phyloP scores from a whole-genome alignment of 2,888 invertebrate species.

The Entomobrya multifasciata region DNA sequence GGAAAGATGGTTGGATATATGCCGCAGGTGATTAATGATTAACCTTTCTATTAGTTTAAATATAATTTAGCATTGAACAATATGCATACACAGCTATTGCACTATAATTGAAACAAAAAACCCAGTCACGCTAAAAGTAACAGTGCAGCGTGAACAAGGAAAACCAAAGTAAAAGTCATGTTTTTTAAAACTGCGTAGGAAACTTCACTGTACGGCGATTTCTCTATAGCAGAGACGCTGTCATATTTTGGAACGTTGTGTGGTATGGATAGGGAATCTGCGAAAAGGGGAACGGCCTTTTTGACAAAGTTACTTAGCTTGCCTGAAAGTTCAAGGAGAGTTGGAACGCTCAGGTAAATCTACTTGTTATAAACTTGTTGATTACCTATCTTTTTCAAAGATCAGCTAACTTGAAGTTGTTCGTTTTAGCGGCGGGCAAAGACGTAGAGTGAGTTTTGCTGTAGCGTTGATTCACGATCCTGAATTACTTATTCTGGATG shows the following conservation, averaged over 20 bases:
- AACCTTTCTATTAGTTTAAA: background rate
- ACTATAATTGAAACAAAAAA: no score
- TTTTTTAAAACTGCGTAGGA: conserved; percentile 88
- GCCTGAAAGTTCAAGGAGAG: conserved; percentile 91
- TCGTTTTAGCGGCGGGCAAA: conserved; percentile 43
- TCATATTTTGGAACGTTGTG: conserved; percentile 98
- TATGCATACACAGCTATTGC: no score
- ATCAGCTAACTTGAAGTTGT: no score
- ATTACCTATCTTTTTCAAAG: no score
- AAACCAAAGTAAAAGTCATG: no score
- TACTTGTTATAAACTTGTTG: background rate
- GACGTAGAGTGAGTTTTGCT: conserved; percentile 24
- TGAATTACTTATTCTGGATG: conserved; percentile 86
- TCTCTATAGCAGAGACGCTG: conserved; percentile 96
- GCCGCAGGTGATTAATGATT: conserved; percentile 81
- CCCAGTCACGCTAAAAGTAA: no score
- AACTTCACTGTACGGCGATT: conserved; percentile 93
- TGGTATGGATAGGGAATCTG: conserved; percentile 92
- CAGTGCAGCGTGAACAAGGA: no score
- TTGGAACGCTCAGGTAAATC: conserved; percentile 88
- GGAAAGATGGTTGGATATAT: conserved; percentile 96
- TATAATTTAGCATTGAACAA: background rate
- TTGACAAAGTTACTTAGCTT: conserved; percentile 93
- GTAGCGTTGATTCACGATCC: conserved; percentile 80
- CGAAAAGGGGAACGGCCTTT: conserved; percentile 90